Percentiles rank a stretch among this genome's conserved stretches.
Evolutionary conservation across 2,797 vertebrate species (phyloP).

Genomic region (Tenualosa ilisha): DNA sequence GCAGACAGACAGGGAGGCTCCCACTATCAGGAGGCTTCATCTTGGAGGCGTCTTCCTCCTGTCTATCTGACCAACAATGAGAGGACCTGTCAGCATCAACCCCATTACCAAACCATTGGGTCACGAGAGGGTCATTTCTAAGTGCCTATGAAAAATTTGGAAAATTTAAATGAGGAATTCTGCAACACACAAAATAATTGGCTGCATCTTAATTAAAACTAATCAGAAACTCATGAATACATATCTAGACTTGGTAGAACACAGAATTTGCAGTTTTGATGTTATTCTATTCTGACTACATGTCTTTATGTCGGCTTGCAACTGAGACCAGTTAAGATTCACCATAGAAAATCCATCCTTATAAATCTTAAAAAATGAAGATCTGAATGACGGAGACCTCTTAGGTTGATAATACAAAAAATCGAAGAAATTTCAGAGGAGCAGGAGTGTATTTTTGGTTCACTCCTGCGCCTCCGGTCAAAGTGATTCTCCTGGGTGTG

Average conservation of each 20-base stretch:
- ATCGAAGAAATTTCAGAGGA: constrained; percentile 34
- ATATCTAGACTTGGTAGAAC: no score
- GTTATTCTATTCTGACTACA: neutral
- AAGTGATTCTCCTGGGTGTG: constrained; percentile 8
- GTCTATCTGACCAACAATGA: neutral
- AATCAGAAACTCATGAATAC: neutral
- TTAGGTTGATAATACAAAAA: constrained; percentile 23
- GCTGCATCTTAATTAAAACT: neutral
- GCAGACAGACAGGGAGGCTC: neutral
- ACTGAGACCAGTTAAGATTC: neutral
- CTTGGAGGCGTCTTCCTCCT: neutral
- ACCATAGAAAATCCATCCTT: neutral
- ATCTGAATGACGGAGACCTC: neutral
- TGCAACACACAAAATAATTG: no score
- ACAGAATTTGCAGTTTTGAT: no score
- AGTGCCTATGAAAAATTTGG: no score
- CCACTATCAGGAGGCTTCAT: neutral
- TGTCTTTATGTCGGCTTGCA: neutral
- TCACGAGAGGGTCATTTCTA: neutral
- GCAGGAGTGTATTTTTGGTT: constrained; percentile 41
- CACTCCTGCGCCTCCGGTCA: constrained; percentile 33
- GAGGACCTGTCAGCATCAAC: neutral
- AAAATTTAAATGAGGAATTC: no score
- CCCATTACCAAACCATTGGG: neutral
- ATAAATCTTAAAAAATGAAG: neutral